These are phyloP conservation scores for Triplophysa yarkandensis DNA, from an alignment of 2,797 vertebrate genomes.

Conservation along the genomic window DNA sequence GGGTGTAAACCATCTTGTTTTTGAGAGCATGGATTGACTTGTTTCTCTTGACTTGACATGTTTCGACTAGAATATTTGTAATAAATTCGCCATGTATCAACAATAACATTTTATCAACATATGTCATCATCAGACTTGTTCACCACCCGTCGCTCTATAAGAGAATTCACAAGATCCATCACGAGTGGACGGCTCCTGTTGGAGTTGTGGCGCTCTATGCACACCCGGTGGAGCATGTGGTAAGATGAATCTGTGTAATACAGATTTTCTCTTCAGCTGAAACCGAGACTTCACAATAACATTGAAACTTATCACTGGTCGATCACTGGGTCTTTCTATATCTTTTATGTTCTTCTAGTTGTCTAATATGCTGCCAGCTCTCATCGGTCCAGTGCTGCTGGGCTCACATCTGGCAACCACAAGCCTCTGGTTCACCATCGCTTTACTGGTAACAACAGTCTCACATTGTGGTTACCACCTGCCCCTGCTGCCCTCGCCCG, in stretches of 20 bases:
- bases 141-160: constrained; percentile 89
- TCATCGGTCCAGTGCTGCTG: constrained; percentile 81
- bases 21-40: too few relatives aligned
- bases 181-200: constrained; percentile 93
- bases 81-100: background rate
- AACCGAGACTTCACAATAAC: background rate
- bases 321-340: background rate
- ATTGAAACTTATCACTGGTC: background rate
- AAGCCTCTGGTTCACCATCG: constrained; percentile 82
- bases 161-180: constrained; percentile 89
- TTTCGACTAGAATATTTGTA: background rate
- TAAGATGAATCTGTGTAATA: constrained; percentile 63
- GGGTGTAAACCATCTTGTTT: too few relatives aligned
- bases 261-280: background rate
- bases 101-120: background rate
- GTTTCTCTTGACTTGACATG: too few relatives aligned
- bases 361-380: constrained; percentile 84
- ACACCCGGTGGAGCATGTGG: constrained; percentile 90
- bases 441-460: constrained; percentile 79
- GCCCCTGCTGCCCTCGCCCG: constrained; percentile 91
- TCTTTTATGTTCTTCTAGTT: constrained; percentile 66
- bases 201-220: constrained; percentile 83
- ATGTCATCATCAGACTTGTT: constrained; percentile 74
- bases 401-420: constrained; percentile 85
- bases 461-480: constrained; percentile 94